Conservation (phyloP, 2,113 vertebrate species). For the Bagarius yarrelli region DNA sequence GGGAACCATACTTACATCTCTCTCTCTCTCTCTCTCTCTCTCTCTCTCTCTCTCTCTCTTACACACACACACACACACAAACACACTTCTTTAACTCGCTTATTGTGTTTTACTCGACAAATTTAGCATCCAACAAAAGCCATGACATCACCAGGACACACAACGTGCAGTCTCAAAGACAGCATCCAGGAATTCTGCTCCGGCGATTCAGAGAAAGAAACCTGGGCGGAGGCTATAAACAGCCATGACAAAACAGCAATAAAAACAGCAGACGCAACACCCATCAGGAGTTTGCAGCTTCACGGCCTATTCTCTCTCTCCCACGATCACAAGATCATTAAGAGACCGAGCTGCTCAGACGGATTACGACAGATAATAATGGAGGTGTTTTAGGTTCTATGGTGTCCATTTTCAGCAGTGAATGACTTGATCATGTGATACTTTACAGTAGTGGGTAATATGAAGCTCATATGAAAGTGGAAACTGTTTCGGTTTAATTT, state of each 20-base stretch:
- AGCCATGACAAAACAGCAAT: constrained; percentile 27
- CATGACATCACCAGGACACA: constrained; percentile 52
- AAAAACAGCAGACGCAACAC: not conserved
- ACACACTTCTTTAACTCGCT: constrained; percentile 42
- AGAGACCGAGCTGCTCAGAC: not conserved
- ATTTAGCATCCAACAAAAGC: constrained; percentile 53
- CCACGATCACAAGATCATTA: not conserved
- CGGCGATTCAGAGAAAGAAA: constrained; percentile 29
- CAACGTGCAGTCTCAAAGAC: constrained; percentile 23
- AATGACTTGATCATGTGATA: too few species aligned
- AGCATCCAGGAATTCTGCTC: constrained; percentile 45
- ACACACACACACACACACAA: constrained; percentile 27
- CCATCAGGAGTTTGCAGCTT: not conserved
- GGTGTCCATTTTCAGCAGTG: too few species aligned
- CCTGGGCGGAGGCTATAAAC: constrained; percentile 42
- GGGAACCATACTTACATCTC: constrained; percentile 24
- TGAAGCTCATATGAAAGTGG: too few species aligned
- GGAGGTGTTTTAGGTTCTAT: too few species aligned
- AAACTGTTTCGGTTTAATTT: too few species aligned
- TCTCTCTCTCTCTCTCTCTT: not conserved
- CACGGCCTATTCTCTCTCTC: not conserved
- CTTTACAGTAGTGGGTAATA: too few species aligned
- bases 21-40: not conserved
- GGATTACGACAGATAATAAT: not conserved
- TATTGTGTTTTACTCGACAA: constrained; percentile 46